A percentile compares a stretch with the other conserved stretches of the same genome.
Evolutionary conservation across 2,888 invertebrate genomes (phyloP).

Genomic region (Erebia ligea): DNA sequence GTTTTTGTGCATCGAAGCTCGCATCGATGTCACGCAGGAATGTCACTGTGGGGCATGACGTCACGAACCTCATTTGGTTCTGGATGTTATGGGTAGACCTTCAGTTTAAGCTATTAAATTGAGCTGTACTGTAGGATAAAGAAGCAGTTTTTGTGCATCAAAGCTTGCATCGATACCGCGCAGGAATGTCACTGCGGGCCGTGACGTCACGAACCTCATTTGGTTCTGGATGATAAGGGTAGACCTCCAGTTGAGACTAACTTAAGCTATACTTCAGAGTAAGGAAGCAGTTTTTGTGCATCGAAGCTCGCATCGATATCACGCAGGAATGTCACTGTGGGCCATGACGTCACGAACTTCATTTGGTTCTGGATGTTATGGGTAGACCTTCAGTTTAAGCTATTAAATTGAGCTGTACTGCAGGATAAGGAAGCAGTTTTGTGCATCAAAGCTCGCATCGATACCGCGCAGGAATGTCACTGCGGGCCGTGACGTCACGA

Average conservation of each 20-base stretch:
- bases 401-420: not conserved
- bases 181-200: slow-evolving; percentile 26
- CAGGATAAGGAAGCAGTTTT: not conserved
- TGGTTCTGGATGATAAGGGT: not conserved
- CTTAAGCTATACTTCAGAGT: not conserved
- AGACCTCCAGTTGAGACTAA: not conserved
- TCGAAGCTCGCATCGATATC: slow-evolving; percentile 29
- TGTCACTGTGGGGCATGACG: slow-evolving; percentile 34
- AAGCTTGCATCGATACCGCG: slow-evolving; percentile 29
- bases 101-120: not conserved
- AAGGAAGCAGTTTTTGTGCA: not conserved
- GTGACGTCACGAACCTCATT: slow-evolving; percentile 41
- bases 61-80: slow-evolving; percentile 39
- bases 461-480: slow-evolving; percentile 29
- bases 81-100: not conserved
- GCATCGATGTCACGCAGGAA: slow-evolving; percentile 30
- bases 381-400: not conserved
- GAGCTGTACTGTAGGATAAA: not conserved
- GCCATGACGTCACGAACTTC: slow-evolving; percentile 41
- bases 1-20: not conserved
- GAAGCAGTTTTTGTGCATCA: not conserved
- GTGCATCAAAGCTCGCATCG: slow-evolving; percentile 24
- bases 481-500: slow-evolving; percentile 40
- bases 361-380: not conserved
- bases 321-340: slow-evolving; percentile 24